A percentile compares a stretch with the other conserved stretches of the same genome.
Conservation (phyloP, 2,888 invertebrate genomes). For the Pristionchus mayeri region DNA sequence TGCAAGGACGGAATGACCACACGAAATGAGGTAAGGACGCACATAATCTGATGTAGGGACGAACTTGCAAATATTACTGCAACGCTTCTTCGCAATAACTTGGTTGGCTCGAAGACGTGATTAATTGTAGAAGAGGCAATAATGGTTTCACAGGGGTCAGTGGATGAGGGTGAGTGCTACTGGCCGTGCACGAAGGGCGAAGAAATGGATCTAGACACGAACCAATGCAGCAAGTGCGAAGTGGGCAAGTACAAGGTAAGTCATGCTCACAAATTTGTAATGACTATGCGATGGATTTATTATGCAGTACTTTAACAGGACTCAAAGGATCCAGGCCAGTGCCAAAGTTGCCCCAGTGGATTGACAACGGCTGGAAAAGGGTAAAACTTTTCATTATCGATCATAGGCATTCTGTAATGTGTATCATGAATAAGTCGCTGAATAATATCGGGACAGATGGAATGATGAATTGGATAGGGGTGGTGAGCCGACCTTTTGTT, state of each 20-base stretch:
- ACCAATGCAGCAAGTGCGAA: neutral
- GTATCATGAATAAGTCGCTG: neutral
- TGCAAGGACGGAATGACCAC: slow-evolving; percentile 10
- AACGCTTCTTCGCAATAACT: too few species aligned
- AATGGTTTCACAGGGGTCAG: neutral
- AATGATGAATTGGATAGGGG: too few species aligned
- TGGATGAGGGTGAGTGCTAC: neutral
- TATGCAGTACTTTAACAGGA: too few species aligned
- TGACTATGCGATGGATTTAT: too few species aligned
- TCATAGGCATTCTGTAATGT: neutral
- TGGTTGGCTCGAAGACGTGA: too few species aligned
- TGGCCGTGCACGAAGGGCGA: neutral
- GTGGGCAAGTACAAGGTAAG: neutral
- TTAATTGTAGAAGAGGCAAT: too few species aligned
- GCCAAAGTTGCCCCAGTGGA: neutral
- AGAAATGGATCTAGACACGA: neutral
- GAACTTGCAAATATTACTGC: neutral
- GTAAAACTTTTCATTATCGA: neutral
- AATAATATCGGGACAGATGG: neutral
- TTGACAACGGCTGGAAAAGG: neutral
- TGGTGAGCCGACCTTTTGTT: too few species aligned
- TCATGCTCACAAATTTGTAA: neutral
- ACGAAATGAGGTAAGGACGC: neutral
- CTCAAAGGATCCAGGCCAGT: neutral
- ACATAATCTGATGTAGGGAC: neutral